Percentiles rank a stretch among this genome's conserved stretches.
These are phyloP conservation scores for Caenorhabditis angaria DNA, from an alignment of 2,888 invertebrate genomes.

Conservation along the genomic window DNA sequence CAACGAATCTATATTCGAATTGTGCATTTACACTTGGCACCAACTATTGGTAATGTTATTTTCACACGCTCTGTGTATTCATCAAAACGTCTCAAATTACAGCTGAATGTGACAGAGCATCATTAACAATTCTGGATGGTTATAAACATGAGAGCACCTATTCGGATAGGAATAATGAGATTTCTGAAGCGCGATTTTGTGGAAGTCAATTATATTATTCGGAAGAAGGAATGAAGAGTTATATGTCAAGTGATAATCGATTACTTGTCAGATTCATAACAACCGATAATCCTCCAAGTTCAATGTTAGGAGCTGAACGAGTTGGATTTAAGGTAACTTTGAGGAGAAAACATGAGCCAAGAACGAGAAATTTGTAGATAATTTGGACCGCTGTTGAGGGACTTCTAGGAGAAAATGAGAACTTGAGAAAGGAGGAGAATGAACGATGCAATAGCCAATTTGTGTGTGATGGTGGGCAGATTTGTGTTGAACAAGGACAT, in stretches of 20 bases:
- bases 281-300: conserved; percentile 29
- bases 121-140: conserved; percentile 74
- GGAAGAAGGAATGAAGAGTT: conserved; percentile 73
- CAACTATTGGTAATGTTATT: conserved; percentile 52
- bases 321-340: conserved; percentile 70
- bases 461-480: conserved; percentile 72
- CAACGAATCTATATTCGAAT: conserved; percentile 74
- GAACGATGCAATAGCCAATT: conserved; percentile 59
- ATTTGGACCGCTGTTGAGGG: conserved; percentile 56
- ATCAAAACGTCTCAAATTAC: conserved; percentile 10
- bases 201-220: conserved; percentile 74
- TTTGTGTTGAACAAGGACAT: conserved; percentile 72
- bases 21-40: conserved; percentile 73
- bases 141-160: conserved; percentile 56
- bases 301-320: conserved; percentile 50
- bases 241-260: conserved; percentile 73
- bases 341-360: neutral
- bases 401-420: conserved; percentile 43
- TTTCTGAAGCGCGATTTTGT: conserved; percentile 70
- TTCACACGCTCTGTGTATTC: neutral
- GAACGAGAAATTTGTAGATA: conserved; percentile 16
- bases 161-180: conserved; percentile 21
- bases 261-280: conserved; percentile 66
- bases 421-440: neutral
- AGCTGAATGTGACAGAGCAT: conserved; percentile 73